Percentiles rank a stretch among this genome's conserved stretches.
Evolutionary conservation across 1,140 invertebrate genomes (phyloP).

Genomic region (Trissolcus basalis): DNA sequence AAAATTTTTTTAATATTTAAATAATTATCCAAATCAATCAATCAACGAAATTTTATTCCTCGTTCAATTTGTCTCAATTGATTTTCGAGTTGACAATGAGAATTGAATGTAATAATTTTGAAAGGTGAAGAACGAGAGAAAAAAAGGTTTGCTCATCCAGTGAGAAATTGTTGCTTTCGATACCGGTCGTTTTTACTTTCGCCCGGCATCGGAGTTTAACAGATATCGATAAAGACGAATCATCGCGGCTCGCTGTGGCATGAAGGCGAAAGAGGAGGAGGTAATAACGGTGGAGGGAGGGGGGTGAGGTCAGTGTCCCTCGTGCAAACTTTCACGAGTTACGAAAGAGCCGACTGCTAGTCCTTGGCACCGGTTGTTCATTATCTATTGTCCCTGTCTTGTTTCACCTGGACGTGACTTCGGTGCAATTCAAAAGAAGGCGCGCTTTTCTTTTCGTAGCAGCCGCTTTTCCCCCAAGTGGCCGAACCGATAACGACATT

Average conservation of each 20-base stretch:
- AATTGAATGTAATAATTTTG: no score
- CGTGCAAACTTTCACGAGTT: constrained; percentile 76
- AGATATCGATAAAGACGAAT: constrained; percentile 45
- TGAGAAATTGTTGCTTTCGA: constrained; percentile 37
- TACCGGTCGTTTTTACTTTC: constrained; percentile 37
- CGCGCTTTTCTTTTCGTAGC: constrained; percentile 16
- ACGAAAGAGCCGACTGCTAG: constrained; percentile 74
- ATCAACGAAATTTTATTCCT: no score
- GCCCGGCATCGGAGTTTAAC: constrained; percentile 36
- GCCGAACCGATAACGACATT: background rate
- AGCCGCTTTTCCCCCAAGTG: no score
- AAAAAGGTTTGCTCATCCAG: background rate
- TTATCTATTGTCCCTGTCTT: constrained; percentile 73
- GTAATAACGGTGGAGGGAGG: constrained; percentile 61
- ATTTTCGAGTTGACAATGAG: no score
- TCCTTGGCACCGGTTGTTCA: constrained; percentile 76
- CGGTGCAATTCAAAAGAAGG: constrained; percentile 15
- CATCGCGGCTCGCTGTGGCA: constrained; percentile 39
- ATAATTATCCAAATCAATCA: no score
- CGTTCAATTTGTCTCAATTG: no score
- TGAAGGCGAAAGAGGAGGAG: constrained; percentile 22
- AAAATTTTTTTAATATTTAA: no score
- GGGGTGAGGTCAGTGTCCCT: constrained; percentile 75
- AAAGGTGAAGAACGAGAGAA: background rate
- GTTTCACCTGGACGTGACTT: constrained; percentile 61